phyloP scores from a whole-genome alignment of 2,113 vertebrate genomes.

The Syrrhaptes paradoxus region DNA sequence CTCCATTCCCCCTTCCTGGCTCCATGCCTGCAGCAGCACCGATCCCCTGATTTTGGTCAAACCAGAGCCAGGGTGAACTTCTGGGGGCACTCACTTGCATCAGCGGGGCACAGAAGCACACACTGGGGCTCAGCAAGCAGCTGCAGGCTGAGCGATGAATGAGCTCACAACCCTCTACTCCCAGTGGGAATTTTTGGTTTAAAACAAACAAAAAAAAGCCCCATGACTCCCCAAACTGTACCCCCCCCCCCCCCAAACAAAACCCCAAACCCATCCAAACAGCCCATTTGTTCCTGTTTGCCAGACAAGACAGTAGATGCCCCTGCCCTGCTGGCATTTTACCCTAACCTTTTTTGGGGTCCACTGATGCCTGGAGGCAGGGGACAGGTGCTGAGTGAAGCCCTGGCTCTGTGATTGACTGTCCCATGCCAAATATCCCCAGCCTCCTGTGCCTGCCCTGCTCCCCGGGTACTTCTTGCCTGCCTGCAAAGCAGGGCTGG shows the following conservation, averaged over 20 bases:
- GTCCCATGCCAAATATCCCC: not conserved
- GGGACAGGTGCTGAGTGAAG: rapidly evolving
- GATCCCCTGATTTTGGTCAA: not conserved
- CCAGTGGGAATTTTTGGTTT: not conserved
- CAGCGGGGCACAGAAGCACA: rapidly evolving
- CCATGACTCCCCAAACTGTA: not conserved
- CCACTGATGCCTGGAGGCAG: rapidly evolving
- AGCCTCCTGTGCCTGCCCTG: rapidly evolving
- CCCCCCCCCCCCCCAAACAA: not conserved
- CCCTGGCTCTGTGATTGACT: not conserved
- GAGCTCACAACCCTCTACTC: not conserved
- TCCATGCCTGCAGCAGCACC: rapidly evolving
- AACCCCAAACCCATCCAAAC: not conserved
- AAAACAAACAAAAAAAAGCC: not conserved
- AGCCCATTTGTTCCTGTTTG: not conserved
- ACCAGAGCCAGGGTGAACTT: not conserved
- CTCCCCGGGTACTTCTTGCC: not conserved
- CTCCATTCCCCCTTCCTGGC: not conserved
- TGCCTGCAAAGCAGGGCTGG: not conserved
- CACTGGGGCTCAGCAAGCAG: not conserved
- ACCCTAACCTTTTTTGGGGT: not conserved
- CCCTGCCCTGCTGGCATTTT: not conserved
- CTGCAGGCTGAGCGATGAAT: rapidly evolving
- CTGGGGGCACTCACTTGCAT: not conserved
- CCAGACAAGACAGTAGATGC: not conserved